Evolutionary conservation across 2,888 invertebrate genomes (phyloP), one percentile per base, ranked within the genome.

Genomic region (Taphrorychus bicolor): DNA sequence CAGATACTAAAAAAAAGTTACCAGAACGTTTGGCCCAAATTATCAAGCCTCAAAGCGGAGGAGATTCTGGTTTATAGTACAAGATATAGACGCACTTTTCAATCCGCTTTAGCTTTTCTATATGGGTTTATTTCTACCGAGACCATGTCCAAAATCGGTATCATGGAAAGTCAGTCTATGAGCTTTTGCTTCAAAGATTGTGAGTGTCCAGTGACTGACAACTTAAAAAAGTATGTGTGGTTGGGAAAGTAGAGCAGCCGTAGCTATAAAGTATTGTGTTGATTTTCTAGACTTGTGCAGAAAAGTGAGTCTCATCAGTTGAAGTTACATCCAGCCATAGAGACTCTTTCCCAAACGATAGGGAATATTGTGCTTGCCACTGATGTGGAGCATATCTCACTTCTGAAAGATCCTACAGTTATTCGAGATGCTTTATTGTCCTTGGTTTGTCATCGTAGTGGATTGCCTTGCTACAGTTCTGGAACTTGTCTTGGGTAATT

Each of bases 141-240:
- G 63, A 85, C 89, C 56, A 84, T 90, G 75, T 82, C 88, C 5
- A 88, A 88, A 62, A 82, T 94, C 3, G 85, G 85, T 21, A 86
- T 95, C 11, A 84, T 87, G 7, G 94, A 94, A 81, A 90, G 91
- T 58, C 91, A 92, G 76, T 92, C 92, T 77, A 89, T 93, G 78
- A 87, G 91, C 58, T 95, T 94, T 82, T 95, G 95, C 83, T 93
- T 93, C 80, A 85, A 89, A 1, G 92, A 93, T 75, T 96, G 96
- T 83, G 91, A 91, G 0, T 96, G 95, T 79, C 85, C 88, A 0
- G 86, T 88, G 3, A 87, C 89, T 9, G 90, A 90, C 59, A 83
- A 85, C 52, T 86, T 89, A 61, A 84, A 85, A 76, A 84, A 82
- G 85, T 85, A 73, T 74, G 75, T 75, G 49, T 7, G 17, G 14